Evolutionary conservation across 2,113 vertebrate genomes (phyloP), one percentile per base, ranked within the genome.

Genomic region (Mustela lutreola): DNA sequence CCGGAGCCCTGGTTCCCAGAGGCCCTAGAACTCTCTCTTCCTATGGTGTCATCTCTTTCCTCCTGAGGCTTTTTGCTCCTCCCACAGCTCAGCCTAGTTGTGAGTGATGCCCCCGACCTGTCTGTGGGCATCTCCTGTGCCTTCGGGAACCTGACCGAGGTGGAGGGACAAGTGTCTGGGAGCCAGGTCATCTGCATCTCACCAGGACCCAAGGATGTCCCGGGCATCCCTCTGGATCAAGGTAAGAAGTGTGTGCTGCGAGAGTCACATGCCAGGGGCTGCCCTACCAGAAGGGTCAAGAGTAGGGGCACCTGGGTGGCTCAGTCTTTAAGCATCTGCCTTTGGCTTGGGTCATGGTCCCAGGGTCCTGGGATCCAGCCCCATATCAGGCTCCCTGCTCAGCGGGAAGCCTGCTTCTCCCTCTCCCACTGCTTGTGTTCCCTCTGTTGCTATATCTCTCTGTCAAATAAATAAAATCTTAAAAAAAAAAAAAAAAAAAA

Each of bases 61-160:
- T 96, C 4, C n/a, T 5, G 48, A 96, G 90, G 21, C 26, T 26
- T 5, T 45, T 39, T 78, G 78, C 78, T 96, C 4, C n/a, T 4
- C 2, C 79, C 97, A 19, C 99, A 99, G 99, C 99, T 99, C 96
- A 99, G 99, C 98, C 99, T 99, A 97, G 98, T 98, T 89, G 99
- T 99, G 89, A 99, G 99, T 2, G 99, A 99, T 0, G 99, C 99
- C 70, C 99, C 99, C 0, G 99, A 99, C 97, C 99, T 99, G 87
- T 99, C 99, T 0, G 99, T 98, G 0, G 99, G 99, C 0, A 99
- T 99, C 94, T 99, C 99, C 93, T 99, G 99, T 97, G 99, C 99
- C 85, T 99, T 99, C 1, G 99, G 99, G n/a, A 99, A 99, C 99
- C 98, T 99, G 97, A 99, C 99, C 0, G 99, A 99, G 98, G 99